Percentiles rank a stretch among this genome's conserved stretches.
These are phyloP conservation scores for Perithous albicinctus DNA, from an alignment of 2,888 invertebrate species.

Conservation along the genomic window DNA sequence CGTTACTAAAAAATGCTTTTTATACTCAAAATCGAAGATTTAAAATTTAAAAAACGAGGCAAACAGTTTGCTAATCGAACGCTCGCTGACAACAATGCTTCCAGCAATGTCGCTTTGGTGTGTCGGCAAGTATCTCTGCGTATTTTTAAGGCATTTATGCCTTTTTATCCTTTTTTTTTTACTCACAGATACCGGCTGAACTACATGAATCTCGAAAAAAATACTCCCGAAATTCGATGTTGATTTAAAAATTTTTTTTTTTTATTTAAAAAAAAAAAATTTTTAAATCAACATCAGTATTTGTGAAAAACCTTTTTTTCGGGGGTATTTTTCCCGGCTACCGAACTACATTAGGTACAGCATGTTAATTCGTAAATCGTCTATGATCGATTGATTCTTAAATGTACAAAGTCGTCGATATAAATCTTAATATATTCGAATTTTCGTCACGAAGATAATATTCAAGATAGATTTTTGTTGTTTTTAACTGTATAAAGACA, in stretches of 20 bases:
- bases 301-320: too few species aligned
- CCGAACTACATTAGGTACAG: constrained; percentile 26
- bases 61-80: neutral
- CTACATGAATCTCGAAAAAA: too few species aligned
- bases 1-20: neutral
- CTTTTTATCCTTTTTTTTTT: too few species aligned
- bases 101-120: neutral
- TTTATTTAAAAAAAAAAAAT: too few species aligned
- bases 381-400: constrained; percentile 1
- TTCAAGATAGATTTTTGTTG: neutral
- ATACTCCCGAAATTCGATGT: too few species aligned
- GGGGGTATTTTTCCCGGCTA: too few species aligned
- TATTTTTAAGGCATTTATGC: neutral
- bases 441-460: neutral
- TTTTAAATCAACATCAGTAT: too few species aligned
- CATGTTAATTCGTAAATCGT: constrained; percentile 8
- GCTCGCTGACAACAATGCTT: constrained; percentile 4
- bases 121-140: constrained; percentile 1
- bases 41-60: neutral
- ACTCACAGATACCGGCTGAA: constrained; percentile 8
- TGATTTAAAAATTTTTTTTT: too few species aligned
- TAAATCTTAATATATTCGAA: constrained; percentile 8
- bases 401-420: constrained; percentile 8
- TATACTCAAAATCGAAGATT: neutral
- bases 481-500: neutral